Evolutionary conservation across 2,888 invertebrate species (phyloP).

Genomic region (Scotopteryx bipunctaria): DNA sequence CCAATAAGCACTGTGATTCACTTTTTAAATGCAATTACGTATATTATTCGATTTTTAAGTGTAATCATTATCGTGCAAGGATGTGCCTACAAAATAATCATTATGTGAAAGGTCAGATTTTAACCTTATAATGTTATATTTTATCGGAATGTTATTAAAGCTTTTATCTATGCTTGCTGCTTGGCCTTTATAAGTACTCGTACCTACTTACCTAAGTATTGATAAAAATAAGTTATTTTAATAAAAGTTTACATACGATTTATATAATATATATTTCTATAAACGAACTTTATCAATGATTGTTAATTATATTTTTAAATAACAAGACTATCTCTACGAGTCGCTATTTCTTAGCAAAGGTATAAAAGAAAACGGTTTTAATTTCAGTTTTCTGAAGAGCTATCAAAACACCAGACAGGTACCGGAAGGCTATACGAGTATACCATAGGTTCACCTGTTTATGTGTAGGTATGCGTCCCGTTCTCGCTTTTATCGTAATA

Average conservation of each 20-base stretch:
- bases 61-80: neutral
- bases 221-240: too few relatives aligned
- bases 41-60: neutral
- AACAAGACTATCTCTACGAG: too few relatives aligned
- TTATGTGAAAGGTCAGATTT: neutral
- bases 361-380: neutral
- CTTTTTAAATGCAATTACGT: constrained; percentile 15
- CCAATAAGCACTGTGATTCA: constrained; percentile 19
- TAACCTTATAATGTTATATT: too few relatives aligned
- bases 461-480: constrained; percentile 18
- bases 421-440: constrained; percentile 2
- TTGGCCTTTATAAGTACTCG: too few relatives aligned
- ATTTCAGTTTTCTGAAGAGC: neutral
- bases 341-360: too few relatives aligned
- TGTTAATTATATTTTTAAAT: too few relatives aligned
- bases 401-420: constrained; percentile 1
- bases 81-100: neutral
- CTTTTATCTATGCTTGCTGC: too few relatives aligned
- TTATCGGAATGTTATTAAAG: too few relatives aligned
- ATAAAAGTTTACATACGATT: too few relatives aligned
- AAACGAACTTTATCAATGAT: too few relatives aligned
- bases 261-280: too few relatives aligned
- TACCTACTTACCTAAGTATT: too few relatives aligned
- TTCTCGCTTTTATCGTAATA: constrained; percentile 38
- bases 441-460: constrained; percentile 4